A percentile compares a stretch with the other conserved stretches of the same genome.
Conservation (phyloP, 1,140 invertebrate species). For the Pseudomyrmex concolor region DNA sequence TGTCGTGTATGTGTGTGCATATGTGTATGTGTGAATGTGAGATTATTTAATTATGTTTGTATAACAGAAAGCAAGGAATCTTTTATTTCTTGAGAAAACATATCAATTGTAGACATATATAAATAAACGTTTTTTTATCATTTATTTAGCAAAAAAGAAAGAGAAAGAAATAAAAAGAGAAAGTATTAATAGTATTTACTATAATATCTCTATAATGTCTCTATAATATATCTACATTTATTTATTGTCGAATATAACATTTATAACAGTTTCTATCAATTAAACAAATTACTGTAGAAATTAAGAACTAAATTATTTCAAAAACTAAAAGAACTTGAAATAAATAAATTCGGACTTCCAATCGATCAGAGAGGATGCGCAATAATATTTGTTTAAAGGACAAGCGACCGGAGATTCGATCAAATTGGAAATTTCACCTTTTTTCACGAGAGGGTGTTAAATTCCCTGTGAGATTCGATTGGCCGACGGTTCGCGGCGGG, state of each 20-base stretch:
- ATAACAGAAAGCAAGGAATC: constrained; percentile 11
- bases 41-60: constrained; percentile 33
- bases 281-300: too few relatives aligned
- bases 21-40: background rate
- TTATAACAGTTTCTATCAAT: background rate
- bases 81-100: background rate
- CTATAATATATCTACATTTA: background rate
- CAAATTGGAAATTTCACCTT: constrained; percentile 83
- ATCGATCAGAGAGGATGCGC: constrained; percentile 46
- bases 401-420: constrained; percentile 81
- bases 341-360: constrained; percentile 39
- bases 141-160: background rate
- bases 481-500: constrained; percentile 75
- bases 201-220: too few relatives aligned
- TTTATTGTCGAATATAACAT: background rate
- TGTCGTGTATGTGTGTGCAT: too few relatives aligned
- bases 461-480: constrained; percentile 85
- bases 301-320: too few relatives aligned
- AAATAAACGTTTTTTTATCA: constrained; percentile 23
- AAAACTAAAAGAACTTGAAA: background rate
- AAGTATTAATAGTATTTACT: too few relatives aligned
- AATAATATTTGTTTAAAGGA: constrained; percentile 74
- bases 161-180: too few relatives aligned
- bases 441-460: constrained; percentile 82
- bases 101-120: background rate